Conservation (phyloP, 2,888 invertebrate species). For the Amphipyra berbera region DNA sequence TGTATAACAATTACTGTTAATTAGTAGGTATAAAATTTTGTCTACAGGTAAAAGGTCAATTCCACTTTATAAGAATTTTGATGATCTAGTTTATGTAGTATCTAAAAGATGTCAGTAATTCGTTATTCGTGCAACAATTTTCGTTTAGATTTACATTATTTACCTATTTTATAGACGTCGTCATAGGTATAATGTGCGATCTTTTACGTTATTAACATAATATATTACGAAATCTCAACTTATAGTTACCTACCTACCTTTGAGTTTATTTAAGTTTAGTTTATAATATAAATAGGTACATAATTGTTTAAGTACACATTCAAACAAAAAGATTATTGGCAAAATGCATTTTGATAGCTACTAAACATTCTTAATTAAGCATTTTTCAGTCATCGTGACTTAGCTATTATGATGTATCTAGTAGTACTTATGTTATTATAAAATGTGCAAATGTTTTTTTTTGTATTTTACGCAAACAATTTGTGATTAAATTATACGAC, state of each 20-base stretch:
- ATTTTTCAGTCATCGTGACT: conserved; percentile 55
- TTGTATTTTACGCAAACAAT: conserved; percentile 52
- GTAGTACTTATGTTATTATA: conserved; percentile 30
- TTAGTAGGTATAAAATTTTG: conserved; percentile 43
- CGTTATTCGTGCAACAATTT: conserved; percentile 30
- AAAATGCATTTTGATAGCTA: conserved; percentile 48
- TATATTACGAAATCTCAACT: conserved; percentile 60
- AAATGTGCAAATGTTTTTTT: conserved; percentile 53
- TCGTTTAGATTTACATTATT: conserved; percentile 17
- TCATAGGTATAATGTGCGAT: conserved; percentile 22
- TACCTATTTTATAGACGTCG: conserved; percentile 19
- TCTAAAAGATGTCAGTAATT: conserved; percentile 8
- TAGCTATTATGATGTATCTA: conserved; percentile 39
- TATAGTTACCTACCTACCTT: conserved; percentile 63
- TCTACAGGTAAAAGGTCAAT: conserved; percentile 63
- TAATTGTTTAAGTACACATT: conserved; percentile 56
- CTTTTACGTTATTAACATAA: conserved; percentile 26
- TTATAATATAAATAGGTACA: conserved; percentile 57
- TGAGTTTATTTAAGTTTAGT: conserved; percentile 60
- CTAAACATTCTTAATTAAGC: conserved; percentile 47
- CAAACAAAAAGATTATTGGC: conserved; percentile 39
- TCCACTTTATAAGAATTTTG: conserved; percentile 49
- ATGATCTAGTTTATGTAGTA: conserved; percentile 12
- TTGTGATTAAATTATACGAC: conserved; percentile 60
- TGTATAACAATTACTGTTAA: conserved; percentile 25